Percentiles rank a stretch among this genome's conserved stretches.
These are phyloP conservation scores for Nyctibius bracteatus DNA, from an alignment of 2,113 vertebrate species.

Conservation along the genomic window DNA sequence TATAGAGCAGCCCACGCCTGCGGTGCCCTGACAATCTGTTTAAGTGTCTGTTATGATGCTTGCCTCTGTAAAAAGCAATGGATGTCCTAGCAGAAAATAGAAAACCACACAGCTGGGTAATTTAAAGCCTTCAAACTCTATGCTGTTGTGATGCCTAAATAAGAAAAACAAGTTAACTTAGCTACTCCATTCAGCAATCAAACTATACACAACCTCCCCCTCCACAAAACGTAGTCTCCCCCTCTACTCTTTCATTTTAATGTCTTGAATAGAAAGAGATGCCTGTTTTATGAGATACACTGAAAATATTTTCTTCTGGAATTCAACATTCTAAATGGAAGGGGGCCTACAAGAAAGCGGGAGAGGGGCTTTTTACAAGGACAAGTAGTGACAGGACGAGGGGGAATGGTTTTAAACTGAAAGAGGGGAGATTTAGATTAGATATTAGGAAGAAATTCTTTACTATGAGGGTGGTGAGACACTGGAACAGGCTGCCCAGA, in stretches of 20 bases:
- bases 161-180: background rate
- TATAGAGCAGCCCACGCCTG: background rate
- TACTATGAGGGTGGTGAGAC: no score
- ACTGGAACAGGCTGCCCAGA: no score
- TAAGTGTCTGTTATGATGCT: background rate
- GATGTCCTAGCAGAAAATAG: background rate
- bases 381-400: no score
- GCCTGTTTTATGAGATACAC: background rate
- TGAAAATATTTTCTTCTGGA: background rate
- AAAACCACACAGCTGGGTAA: background rate
- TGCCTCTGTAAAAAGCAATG: background rate
- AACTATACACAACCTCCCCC: background rate
- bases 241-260: background rate
- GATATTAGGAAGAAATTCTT: no score
- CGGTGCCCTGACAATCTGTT: background rate
- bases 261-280: background rate
- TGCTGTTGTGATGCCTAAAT: background rate
- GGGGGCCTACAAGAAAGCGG: no score
- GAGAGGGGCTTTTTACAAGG: no score
- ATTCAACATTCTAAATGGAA: background rate
- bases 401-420: no score
- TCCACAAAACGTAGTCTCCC: background rate
- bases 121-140: background rate
- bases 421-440: no score
- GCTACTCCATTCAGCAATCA: background rate